Conservation (phyloP, 2,797 vertebrate species). For the Antrozous pallidus region DNA sequence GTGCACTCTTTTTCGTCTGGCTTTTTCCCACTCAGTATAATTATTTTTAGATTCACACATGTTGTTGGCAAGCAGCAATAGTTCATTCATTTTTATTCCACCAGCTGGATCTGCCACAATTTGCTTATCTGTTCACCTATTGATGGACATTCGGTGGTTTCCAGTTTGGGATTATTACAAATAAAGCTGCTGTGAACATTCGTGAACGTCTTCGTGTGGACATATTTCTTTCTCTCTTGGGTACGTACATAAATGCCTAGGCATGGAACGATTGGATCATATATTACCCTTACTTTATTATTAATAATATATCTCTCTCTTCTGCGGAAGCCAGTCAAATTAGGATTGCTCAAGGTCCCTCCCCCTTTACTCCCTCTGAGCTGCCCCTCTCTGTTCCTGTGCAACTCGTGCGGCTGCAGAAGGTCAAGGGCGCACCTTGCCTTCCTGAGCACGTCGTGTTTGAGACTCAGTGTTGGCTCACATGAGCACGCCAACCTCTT, state of each 20-base stretch:
- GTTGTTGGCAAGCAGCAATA: not conserved
- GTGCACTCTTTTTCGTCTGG: not conserved
- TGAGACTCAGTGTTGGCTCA: conserved; percentile 20
- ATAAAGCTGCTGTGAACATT: not conserved
- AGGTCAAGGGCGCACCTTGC: not conserved
- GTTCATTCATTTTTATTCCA: not conserved
- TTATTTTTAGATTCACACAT: conserved; percentile 17
- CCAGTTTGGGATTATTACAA: not conserved
- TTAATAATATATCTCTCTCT: not conserved
- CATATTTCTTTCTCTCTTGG: conserved; percentile 13
- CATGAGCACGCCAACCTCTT: conserved; percentile 51
- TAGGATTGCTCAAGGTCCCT: not conserved
- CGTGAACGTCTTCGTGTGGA: not conserved
- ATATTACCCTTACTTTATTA: not conserved
- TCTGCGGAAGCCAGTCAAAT: not conserved
- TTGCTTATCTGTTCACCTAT: not conserved
- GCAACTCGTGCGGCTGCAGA: not conserved
- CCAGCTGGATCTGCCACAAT: not conserved
- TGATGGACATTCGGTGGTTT: not conserved
- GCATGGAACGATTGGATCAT: not conserved
- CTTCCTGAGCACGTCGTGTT: not conserved
- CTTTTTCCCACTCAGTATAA: not conserved
- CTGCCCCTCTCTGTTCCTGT: not conserved
- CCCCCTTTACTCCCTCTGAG: too few relatives aligned
- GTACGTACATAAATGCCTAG: not conserved